phyloP scores from a whole-genome alignment of 2,888 invertebrate species.

The Eupithecia subumbrata region DNA sequence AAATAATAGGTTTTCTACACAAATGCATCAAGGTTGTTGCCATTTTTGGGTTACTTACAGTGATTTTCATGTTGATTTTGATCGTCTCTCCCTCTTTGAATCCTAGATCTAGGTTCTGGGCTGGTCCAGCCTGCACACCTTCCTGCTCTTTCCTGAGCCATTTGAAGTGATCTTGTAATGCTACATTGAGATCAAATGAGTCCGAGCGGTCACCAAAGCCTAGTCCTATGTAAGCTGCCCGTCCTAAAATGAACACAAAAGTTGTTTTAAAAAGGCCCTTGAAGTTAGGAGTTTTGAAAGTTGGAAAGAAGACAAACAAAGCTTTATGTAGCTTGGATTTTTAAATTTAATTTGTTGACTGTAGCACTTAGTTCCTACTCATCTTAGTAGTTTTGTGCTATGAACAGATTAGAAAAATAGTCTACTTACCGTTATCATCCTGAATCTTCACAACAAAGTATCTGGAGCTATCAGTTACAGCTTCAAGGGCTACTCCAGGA shows the following conservation, averaged over 20 bases:
- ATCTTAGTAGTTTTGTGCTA: background rate
- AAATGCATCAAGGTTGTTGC: background rate
- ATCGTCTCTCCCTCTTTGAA: constrained; percentile 99
- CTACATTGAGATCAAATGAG: constrained; percentile 99
- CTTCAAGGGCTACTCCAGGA: constrained; percentile 96
- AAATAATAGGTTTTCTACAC: background rate
- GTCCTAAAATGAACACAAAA: constrained; percentile 75
- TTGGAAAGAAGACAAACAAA: background rate
- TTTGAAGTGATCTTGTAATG: constrained; percentile 99
- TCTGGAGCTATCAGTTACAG: constrained; percentile 98
- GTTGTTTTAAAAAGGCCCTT: background rate
- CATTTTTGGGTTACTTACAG: constrained; percentile 81
- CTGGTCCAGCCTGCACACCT: constrained; percentile 87
- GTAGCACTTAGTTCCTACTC: background rate
- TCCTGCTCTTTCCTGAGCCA: constrained; percentile 94
- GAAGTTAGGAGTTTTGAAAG: background rate
- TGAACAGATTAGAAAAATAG: background rate
- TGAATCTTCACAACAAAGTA: constrained; percentile 98
- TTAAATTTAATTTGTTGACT: background rate
- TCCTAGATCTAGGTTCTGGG: constrained; percentile 94
- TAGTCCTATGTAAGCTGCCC: constrained; percentile 97
- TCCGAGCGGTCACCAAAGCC: constrained; percentile 99
- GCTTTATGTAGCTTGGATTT: background rate
- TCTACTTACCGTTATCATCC: constrained; percentile 92
- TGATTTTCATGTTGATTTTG: constrained; percentile 99